A percentile compares a stretch with the other conserved stretches of the same genome.
phyloP scores from a whole-genome alignment of 1,140 invertebrate species.

The Apis mellifera region DNA sequence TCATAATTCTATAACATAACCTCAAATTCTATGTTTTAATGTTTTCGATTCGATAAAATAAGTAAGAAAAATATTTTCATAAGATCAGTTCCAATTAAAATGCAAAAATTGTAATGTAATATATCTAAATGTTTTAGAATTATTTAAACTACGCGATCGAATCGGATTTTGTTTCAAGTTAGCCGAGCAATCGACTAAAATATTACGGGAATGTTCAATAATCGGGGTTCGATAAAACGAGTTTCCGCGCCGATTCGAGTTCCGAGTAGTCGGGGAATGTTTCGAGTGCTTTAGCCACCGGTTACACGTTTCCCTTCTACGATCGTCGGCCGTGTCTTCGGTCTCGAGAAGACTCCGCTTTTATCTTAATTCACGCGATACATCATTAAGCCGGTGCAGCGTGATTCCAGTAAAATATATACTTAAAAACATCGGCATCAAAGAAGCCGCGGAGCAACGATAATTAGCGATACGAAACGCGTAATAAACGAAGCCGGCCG shows the following conservation, averaged over 20 bases:
- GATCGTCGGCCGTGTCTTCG: background rate
- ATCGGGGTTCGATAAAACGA: slow-evolving; percentile 33
- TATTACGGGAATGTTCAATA: slow-evolving; percentile 18
- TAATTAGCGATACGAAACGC: slow-evolving; percentile 54
- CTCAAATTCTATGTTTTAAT: too few relatives aligned
- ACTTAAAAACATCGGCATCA: slow-evolving; percentile 38
- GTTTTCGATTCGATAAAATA: background rate
- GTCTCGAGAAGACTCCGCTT: slow-evolving; percentile 19
- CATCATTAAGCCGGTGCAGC: slow-evolving; percentile 43
- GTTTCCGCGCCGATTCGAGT: slow-evolving; percentile 18
- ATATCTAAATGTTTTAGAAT: background rate
- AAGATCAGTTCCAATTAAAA: background rate
- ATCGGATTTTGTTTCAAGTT: background rate
- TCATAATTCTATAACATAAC: too few relatives aligned
- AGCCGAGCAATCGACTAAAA: slow-evolving; percentile 5
- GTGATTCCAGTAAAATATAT: slow-evolving; percentile 50
- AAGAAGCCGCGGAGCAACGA: slow-evolving; percentile 38
- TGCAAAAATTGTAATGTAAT: background rate
- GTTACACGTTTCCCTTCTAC: slow-evolving; percentile 19
- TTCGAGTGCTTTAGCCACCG: slow-evolving; percentile 24
- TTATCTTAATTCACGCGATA: slow-evolving; percentile 54
- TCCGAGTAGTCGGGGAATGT: slow-evolving; percentile 17
- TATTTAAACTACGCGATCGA: background rate
- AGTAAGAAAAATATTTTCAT: background rate
- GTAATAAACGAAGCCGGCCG: slow-evolving; percentile 51